A percentile compares a stretch with the other conserved stretches of the same genome.
Evolutionary conservation across 2,113 vertebrate genomes (phyloP).

Genomic region (Regulus satrapa): DNA sequence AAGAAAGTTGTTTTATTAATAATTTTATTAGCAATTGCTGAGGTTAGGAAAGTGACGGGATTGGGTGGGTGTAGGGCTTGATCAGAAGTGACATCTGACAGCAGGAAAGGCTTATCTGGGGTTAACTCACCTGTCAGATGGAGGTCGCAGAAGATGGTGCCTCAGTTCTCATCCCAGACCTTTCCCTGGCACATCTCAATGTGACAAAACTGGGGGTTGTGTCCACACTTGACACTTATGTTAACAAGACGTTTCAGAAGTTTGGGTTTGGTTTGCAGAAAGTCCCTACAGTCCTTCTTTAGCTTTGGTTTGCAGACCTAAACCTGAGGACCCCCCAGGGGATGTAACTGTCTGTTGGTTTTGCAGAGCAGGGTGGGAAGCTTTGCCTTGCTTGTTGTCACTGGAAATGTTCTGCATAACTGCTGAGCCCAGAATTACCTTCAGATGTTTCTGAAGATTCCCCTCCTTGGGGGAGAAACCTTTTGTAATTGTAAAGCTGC

Average conservation of each 20-base stretch:
- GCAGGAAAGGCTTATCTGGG: not conserved
- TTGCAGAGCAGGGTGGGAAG: not conserved
- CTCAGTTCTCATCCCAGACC: not conserved
- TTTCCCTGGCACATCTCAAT: not conserved
- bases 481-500: not conserved
- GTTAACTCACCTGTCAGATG: not conserved
- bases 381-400: not conserved
- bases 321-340: not conserved
- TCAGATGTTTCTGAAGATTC: not conserved
- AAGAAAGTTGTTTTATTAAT: not conserved
- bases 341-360: not conserved
- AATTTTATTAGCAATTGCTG: not conserved
- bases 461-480: not conserved
- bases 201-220: not conserved
- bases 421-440: not conserved
- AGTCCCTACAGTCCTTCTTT: not conserved
- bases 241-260: not conserved
- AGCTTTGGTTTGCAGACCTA: not conserved
- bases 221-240: rapidly evolving
- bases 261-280: not conserved
- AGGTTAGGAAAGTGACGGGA: not conserved
- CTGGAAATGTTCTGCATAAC: not conserved
- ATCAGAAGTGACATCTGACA: not conserved
- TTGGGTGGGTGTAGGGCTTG: not conserved
- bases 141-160: not conserved